Conservation (phyloP, 2,797 vertebrate genomes). For the Bradypodion pumilum region DNA sequence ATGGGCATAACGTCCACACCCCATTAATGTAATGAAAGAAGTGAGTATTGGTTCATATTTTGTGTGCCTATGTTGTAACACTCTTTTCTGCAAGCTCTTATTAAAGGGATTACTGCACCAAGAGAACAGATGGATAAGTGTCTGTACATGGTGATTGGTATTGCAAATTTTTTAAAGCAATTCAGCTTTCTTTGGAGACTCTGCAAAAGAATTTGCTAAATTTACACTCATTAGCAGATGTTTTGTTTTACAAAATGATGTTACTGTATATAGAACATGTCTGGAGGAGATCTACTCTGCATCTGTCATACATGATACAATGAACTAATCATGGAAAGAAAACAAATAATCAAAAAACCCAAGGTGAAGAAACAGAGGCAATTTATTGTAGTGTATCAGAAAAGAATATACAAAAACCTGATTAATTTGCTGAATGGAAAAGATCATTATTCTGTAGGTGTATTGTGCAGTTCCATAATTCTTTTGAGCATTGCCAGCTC, state of each 20-base stretch:
- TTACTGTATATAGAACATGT: neutral
- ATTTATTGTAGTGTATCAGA: neutral
- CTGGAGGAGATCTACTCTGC: neutral
- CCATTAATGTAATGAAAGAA: neutral
- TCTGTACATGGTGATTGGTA: neutral
- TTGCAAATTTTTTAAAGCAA: slow-evolving; percentile 10
- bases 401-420: neutral
- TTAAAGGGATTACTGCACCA: neutral
- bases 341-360: no score
- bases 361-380: no score
- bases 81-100: slow-evolving; percentile 18
- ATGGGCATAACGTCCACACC: no score
- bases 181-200: neutral
- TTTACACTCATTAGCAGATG: neutral
- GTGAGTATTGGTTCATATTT: neutral
- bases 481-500: no score
- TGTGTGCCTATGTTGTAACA: neutral
- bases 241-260: neutral
- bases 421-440: no score
- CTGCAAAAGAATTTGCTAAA: neutral
- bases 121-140: slow-evolving; percentile 2
- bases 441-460: neutral
- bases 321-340: neutral
- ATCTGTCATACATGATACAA: neutral
- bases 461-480: no score